Conservation (phyloP, 2,888 invertebrate genomes). For the Taenaris catops region DNA sequence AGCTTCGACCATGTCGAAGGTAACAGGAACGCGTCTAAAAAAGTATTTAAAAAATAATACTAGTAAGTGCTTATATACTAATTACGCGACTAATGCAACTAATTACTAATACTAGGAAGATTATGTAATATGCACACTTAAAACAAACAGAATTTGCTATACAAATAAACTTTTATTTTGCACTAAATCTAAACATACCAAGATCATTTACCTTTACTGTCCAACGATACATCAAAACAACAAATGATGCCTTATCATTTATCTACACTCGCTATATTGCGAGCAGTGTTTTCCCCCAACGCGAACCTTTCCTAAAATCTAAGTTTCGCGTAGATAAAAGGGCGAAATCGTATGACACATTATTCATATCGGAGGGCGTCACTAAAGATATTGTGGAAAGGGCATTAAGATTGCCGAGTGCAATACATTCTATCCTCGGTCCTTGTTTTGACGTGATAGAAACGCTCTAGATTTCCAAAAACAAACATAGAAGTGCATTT, state of each 20-base stretch:
- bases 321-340: constrained; percentile 63
- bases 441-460: constrained; percentile 77
- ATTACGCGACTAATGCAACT: no score
- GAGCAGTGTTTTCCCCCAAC: constrained; percentile 18
- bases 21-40: no score
- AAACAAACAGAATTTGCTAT: no score
- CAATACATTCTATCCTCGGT: constrained; percentile 69
- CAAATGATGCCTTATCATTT: constrained; percentile 18
- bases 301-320: constrained; percentile 26
- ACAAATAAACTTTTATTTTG: no score
- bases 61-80: no score
- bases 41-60: no score
- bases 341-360: constrained; percentile 72
- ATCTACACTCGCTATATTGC: constrained; percentile 16
- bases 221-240: constrained; percentile 12
- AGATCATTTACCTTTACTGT: constrained; percentile 1
- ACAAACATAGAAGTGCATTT: constrained; percentile 35
- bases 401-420: constrained; percentile 77
- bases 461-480: constrained; percentile 57
- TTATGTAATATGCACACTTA: no score
- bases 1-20: no score
- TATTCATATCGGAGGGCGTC: constrained; percentile 76
- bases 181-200: no score
- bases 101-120: no score
- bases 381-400: constrained; percentile 76